A percentile compares a stretch with the other conserved stretches of the same genome.
Conservation (phyloP, 2,888 invertebrate genomes). For the Napeogenes inachia region DNA sequence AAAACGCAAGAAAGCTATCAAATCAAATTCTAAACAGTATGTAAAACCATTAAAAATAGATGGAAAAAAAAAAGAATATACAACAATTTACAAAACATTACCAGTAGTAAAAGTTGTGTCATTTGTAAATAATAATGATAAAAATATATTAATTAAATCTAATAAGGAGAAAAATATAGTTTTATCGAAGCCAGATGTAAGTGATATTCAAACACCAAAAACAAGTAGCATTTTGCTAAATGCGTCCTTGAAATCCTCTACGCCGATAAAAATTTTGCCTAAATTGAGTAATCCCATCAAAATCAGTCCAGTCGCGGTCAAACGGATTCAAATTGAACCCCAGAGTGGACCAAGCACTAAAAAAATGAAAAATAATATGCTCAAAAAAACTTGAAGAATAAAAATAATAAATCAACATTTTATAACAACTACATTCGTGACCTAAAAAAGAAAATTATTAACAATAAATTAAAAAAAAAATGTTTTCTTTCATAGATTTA, state of each 20-base stretch:
- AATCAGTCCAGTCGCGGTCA: background rate
- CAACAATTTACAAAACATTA: slow-evolving; percentile 1
- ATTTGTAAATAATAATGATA: background rate
- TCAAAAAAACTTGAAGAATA: too few relatives aligned
- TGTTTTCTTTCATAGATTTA: too few relatives aligned
- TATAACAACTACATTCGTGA: too few relatives aligned
- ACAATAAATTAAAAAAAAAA: too few relatives aligned
- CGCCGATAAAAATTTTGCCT: background rate
- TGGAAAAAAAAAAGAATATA: background rate
- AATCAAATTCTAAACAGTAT: background rate
- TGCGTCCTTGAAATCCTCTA: background rate
- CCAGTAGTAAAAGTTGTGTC: background rate
- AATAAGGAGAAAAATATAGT: background rate
- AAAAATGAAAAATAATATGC: too few relatives aligned
- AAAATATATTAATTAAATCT: background rate
- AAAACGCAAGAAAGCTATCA: background rate
- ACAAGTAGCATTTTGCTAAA: background rate
- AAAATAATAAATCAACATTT: too few relatives aligned
- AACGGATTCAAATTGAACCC: background rate
- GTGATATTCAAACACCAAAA: too few relatives aligned
- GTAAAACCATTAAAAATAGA: too few relatives aligned
- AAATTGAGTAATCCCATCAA: background rate
- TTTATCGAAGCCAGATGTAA: too few relatives aligned
- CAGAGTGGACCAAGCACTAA: too few relatives aligned
- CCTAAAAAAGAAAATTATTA: too few relatives aligned